Base-by-base conservation (phyloP, 1,140 invertebrate species). In the Drosophila burlai region DNA sequence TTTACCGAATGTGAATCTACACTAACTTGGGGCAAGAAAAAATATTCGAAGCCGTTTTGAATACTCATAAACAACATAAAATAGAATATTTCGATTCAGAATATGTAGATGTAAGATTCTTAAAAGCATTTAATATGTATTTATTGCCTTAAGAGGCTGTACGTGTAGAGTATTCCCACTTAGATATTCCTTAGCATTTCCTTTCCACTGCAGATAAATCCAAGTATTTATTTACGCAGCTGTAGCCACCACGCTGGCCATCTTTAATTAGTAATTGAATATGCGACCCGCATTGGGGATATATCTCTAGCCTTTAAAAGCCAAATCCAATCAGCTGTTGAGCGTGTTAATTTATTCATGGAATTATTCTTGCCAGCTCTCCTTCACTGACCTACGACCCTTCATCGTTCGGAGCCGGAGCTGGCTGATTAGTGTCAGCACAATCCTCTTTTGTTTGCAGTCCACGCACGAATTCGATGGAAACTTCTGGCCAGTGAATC, bases 271-370 rank as follows among this genome's bases (percentile, higher is more conserved):
- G 65, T 80, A 87, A 86, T 89, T 83, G 83, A 87, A 83, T 86
- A 67, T 55, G 54, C 74, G 24, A n/a, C 15, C 45, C 38, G 61
- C 61, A 62, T 57, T 40, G 63, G 55, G 11, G 3, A 68, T 29
- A 55, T 45, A 74, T 68, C 43, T 49, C 45, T 31, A 31, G 40
- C 58, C 72, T 63, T 84, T 81, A 69, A 87, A 81, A 78, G 68
- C 62, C 64, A 67, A 83, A 87, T 81, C 83, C 73, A 87, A 87
- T 89, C 84, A 81, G 74, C 84, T 81, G 84, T 80, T 80, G 81
- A 84, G 60, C 69, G 77, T 54, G 81, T 81, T 89, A 87, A 84
- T 87, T 87, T 87, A 87, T 87, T 89, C 84, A 89, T 87, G 77
- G 80, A 81, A 69, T 81, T 81, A 57, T 49, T 49, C 57, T 50